phyloP scores from a whole-genome alignment of 2,797 vertebrate species.

The Aeoliscus strigatus region DNA sequence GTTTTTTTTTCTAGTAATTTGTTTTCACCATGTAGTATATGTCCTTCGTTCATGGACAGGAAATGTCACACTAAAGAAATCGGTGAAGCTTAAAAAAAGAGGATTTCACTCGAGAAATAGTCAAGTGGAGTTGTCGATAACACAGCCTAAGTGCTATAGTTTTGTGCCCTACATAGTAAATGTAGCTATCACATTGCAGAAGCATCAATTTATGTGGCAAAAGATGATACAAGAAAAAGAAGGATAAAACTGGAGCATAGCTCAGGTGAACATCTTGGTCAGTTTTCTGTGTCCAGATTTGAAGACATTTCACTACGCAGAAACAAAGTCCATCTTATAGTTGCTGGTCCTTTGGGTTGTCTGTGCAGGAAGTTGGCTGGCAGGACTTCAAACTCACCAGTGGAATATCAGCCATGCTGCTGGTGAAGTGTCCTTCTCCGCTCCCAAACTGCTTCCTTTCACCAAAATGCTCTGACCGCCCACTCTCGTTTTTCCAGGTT shows the following conservation, averaged over 20 bases:
- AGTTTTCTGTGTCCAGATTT: constrained; percentile 33
- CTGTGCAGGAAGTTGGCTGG: constrained; percentile 84
- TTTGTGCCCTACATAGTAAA: constrained; percentile 85
- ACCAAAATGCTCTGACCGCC: constrained; percentile 89
- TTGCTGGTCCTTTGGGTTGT: constrained; percentile 97
- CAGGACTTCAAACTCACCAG: constrained; percentile 96
- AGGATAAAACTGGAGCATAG: constrained; percentile 33
- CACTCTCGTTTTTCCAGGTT: constrained; percentile 92
- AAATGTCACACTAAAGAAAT: constrained; percentile 62
- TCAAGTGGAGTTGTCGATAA: constrained; percentile 74
- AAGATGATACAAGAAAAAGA: constrained; percentile 40
- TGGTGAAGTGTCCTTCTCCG: constrained; percentile 89
- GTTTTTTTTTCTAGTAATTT: constrained; percentile 55
- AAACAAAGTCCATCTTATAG: constrained; percentile 82
- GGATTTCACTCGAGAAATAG: constrained; percentile 69
- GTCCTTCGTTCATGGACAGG: constrained; percentile 42
- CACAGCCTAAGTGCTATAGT: constrained; percentile 85
- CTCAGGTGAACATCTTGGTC: constrained; percentile 31
- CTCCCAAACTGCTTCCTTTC: constrained; percentile 93
- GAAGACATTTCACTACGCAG: constrained; percentile 36
- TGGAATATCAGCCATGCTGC: constrained; percentile 91
- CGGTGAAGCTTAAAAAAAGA: constrained; percentile 45
- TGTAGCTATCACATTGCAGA: constrained; percentile 85
- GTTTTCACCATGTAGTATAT: constrained; percentile 69
- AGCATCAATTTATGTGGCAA: constrained; percentile 79